Conservation (phyloP, 2,797 vertebrate species). For the Pempheris klunzingeri region DNA sequence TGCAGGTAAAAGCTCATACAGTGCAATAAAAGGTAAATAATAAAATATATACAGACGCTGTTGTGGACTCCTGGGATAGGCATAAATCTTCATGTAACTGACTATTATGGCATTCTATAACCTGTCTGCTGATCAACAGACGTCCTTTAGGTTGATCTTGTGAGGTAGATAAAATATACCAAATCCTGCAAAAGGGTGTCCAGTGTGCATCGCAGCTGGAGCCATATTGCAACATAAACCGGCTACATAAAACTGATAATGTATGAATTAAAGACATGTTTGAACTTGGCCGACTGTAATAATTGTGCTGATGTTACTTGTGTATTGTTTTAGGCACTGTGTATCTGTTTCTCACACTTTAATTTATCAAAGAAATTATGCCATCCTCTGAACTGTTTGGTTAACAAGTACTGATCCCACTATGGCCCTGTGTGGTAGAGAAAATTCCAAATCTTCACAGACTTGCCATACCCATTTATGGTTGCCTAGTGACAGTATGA, state of each 20-base stretch:
- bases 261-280: too few species aligned
- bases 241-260: too few species aligned
- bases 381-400: neutral
- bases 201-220: too few species aligned
- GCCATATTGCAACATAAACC: too few species aligned
- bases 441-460: neutral
- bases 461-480: neutral
- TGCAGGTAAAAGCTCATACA: neutral
- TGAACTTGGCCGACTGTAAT: too few species aligned
- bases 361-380: neutral
- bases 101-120: neutral
- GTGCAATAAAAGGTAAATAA: neutral
- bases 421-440: too few species aligned
- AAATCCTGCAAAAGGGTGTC: too few species aligned
- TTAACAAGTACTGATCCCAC: neutral
- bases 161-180: too few species aligned
- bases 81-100: neutral
- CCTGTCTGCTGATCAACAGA: neutral
- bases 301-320: too few species aligned
- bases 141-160: too few species aligned
- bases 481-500: constrained; percentile 13
- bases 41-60: neutral
- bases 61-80: neutral
- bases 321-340: neutral
- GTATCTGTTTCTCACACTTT: neutral